phyloP scores from a whole-genome alignment of 2,113 vertebrate genomes.

The Syngnathus typhle region DNA sequence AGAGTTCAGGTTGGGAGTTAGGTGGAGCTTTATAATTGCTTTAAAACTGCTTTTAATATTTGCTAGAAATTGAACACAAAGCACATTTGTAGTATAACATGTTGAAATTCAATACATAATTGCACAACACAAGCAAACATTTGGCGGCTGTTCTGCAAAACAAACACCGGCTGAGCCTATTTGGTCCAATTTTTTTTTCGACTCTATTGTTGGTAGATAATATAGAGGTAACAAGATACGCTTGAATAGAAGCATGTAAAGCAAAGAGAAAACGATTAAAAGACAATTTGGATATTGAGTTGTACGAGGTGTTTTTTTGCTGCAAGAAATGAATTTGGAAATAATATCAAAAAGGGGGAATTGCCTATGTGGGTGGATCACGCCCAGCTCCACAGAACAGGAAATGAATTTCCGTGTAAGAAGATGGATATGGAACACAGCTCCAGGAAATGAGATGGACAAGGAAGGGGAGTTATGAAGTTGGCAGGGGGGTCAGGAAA shows the following conservation, averaged over 20 bases:
- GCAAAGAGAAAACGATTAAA: not conserved
- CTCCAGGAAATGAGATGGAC: not conserved
- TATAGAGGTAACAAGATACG: not conserved
- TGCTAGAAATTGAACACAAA: not conserved
- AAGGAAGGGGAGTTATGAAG: constrained; percentile 11
- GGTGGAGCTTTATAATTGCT: constrained; percentile 16
- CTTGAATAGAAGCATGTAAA: constrained; percentile 17
- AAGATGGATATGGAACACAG: constrained; percentile 7
- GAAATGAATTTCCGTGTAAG: constrained; percentile 30
- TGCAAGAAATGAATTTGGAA: not conserved
- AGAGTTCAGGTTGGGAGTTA: not conserved
- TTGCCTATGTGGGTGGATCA: not conserved
- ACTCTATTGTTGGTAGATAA: constrained; percentile 6
- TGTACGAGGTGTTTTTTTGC: not conserved
- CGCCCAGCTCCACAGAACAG: constrained; percentile 10
- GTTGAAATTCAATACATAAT: not conserved
- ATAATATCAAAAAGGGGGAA: not conserved
- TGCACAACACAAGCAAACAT: not conserved
- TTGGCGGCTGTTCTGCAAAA: not conserved
- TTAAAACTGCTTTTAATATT: constrained; percentile 18
- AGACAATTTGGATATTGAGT: constrained; percentile 23
- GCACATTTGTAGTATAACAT: not conserved
- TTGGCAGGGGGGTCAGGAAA: not conserved
- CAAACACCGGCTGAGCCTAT: constrained; percentile 23
- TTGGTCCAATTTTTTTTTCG: constrained; percentile 2